Percentiles rank a stretch among this genome's conserved stretches.
Evolutionary conservation across 2,797 vertebrate genomes (phyloP).

Genomic region (Eutrigla gurnardus): DNA sequence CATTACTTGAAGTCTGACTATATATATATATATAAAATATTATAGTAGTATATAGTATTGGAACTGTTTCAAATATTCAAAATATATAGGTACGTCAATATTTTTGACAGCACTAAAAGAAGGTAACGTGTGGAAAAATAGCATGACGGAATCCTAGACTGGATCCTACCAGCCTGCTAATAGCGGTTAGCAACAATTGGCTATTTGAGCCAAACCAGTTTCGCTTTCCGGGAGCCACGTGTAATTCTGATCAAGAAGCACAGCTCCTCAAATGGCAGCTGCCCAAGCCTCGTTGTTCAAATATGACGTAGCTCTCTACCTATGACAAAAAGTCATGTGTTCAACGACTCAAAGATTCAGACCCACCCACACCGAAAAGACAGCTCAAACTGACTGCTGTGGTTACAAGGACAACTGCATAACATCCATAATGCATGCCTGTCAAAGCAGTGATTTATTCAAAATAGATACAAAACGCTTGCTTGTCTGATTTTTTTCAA

Average conservation of each 20-base stretch:
- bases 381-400: constrained; percentile 8
- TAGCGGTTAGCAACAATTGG: constrained; percentile 33
- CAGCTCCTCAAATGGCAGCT: constrained; percentile 41
- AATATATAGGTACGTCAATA: too few relatives aligned
- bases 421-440: constrained; percentile 16
- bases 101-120: too few relatives aligned
- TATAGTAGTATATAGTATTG: too few relatives aligned
- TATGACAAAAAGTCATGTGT: constrained; percentile 45
- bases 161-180: background rate
- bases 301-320: constrained; percentile 34
- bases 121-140: too few relatives aligned
- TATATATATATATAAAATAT: too few relatives aligned
- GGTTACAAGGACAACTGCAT: constrained; percentile 37
- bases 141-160: too few relatives aligned
- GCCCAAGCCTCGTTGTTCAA: constrained; percentile 36
- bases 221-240: constrained; percentile 37
- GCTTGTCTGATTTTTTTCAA: too few relatives aligned
- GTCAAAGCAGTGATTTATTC: constrained; percentile 15
- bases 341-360: constrained; percentile 35
- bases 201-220: constrained; percentile 29
- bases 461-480: constrained; percentile 4
- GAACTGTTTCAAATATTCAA: too few relatives aligned
- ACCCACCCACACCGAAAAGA: constrained; percentile 30
- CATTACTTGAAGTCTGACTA: too few relatives aligned
- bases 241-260: constrained; percentile 35